phyloP scores from a whole-genome alignment of 2,113 vertebrate species.

The Pyrgilauda ruficollis region DNA sequence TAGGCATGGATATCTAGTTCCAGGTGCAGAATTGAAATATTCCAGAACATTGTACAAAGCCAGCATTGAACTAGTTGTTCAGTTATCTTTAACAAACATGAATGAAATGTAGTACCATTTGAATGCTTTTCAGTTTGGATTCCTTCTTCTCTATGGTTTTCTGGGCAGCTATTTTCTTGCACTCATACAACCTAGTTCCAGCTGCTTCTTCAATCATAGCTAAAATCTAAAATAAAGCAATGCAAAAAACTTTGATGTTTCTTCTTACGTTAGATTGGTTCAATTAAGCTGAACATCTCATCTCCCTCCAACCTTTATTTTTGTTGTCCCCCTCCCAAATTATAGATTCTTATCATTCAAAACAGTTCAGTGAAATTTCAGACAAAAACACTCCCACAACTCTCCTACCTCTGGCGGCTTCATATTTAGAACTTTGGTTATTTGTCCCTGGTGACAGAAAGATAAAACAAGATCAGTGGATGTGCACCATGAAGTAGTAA shows the following conservation, averaged over 20 bases:
- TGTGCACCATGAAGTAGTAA: background rate
- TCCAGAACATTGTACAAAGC: background rate
- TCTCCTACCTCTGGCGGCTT: constrained; percentile 92
- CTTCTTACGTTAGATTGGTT: background rate
- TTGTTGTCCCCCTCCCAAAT: background rate
- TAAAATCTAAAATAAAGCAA: constrained; percentile 81
- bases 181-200: constrained; percentile 95
- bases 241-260: background rate
- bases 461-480: background rate
- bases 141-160: constrained; percentile 98
- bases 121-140: constrained; percentile 86
- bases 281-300: background rate
- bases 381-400: background rate
- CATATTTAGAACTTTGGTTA: constrained; percentile 98
- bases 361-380: background rate
- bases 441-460: constrained; percentile 83
- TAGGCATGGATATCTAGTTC: background rate
- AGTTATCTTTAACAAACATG: background rate
- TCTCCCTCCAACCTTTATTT: background rate
- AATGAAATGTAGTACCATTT: constrained; percentile 73
- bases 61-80: background rate
- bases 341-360: background rate
- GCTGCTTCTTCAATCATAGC: constrained; percentile 96
- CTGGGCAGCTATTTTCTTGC: constrained; percentile 87
- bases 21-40: background rate